Evolutionary conservation across 1,140 invertebrate genomes (phyloP).

Genomic region (Phymastichus coffea): DNA sequence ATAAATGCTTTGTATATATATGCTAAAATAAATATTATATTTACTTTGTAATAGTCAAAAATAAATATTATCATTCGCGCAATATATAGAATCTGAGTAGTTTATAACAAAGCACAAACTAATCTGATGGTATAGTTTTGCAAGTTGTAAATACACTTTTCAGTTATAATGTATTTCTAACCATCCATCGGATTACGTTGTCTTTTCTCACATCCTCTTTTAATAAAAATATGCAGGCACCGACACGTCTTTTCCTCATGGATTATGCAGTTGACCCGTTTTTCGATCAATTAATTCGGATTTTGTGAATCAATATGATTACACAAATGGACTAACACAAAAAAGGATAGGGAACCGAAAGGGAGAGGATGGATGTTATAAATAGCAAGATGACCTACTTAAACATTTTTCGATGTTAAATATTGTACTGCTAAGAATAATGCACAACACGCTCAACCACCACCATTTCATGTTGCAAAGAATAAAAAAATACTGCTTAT

Average conservation of each 20-base stretch:
- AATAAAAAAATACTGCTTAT: conserved; percentile 9
- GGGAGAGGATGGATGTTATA: neutral
- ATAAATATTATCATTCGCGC: conserved; percentile 28
- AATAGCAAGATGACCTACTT: neutral
- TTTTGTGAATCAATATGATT: conserved; percentile 25
- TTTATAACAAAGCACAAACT: conserved; percentile 22
- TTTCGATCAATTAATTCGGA: conserved; percentile 11
- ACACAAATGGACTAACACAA: conserved; percentile 15
- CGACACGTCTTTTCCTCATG: conserved; percentile 41
- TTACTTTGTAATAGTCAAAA: conserved; percentile 28
- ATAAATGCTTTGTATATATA: conserved; percentile 9
- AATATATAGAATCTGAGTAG: conserved; percentile 19
- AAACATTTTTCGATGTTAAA: conserved; percentile 11
- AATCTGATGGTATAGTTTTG: conserved; percentile 18
- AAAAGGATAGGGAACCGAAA: neutral
- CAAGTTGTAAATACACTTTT: conserved; percentile 17
- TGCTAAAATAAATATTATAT: conserved; percentile 20
- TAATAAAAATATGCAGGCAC: conserved; percentile 51
- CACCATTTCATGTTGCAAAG: neutral
- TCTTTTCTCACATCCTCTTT: neutral
- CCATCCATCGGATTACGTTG: conserved; percentile 5
- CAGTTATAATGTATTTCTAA: neutral
- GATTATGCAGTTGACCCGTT: neutral
- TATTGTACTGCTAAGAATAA: conserved; percentile 1
- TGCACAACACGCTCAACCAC: neutral